Conservation (phyloP, 1,140 invertebrate species). For the Panagrolaimus sp. region DNA sequence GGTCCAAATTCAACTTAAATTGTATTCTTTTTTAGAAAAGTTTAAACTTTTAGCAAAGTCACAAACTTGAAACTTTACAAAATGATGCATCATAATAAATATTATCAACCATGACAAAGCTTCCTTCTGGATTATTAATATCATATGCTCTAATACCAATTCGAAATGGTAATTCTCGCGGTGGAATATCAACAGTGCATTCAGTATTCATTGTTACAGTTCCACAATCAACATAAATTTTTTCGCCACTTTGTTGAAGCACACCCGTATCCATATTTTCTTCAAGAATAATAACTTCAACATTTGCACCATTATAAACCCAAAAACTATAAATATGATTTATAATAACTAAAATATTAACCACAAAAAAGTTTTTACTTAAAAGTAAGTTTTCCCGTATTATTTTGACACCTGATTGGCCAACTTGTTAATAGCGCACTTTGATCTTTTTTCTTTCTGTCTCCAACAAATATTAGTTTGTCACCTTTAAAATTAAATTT, state of each 20-base stretch:
- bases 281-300: constrained; percentile 53
- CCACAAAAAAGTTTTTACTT: constrained; percentile 32
- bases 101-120: constrained; percentile 56
- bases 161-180: constrained; percentile 43
- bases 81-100: constrained; percentile 51
- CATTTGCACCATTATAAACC: constrained; percentile 53
- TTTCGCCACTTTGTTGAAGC: constrained; percentile 19
- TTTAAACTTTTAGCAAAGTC: constrained; percentile 1
- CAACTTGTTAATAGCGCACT: constrained; percentile 43
- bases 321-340: constrained; percentile 44
- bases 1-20: constrained; percentile 52
- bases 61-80: constrained; percentile 52
- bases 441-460: constrained; percentile 42
- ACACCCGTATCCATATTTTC: constrained; percentile 30
- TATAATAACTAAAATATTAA: background rate
- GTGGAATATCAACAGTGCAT: constrained; percentile 47
- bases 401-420: constrained; percentile 49
- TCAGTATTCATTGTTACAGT: constrained; percentile 51
- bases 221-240: constrained; percentile 48
- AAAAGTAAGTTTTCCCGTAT: constrained; percentile 46
- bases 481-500: constrained; percentile 30
- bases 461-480: constrained; percentile 48
- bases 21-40: background rate
- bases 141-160: constrained; percentile 51
- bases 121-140: constrained; percentile 47